Evolutionary conservation across 2,888 invertebrate genomes (phyloP), one percentile per base, ranked within the genome.

Genomic region (Caenorhabditis japonica): DNA sequence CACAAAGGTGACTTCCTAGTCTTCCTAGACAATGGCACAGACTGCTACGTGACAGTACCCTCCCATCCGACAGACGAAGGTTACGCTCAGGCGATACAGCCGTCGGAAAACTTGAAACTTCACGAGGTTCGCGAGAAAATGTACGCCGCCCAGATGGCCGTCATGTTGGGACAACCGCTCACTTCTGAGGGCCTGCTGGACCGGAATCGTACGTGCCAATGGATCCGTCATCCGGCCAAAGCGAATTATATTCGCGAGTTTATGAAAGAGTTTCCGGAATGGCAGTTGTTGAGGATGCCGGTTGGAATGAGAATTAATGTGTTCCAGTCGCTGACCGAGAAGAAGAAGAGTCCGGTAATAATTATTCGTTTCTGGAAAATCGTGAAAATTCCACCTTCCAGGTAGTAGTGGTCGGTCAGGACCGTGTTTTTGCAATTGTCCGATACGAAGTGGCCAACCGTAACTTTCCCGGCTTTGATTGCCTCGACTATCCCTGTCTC

Each of bases 231-330:
- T 17, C 34, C 19, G 5, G 17, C 17, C 1, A 17, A 60, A 41
- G 43, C 51, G 13, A 5, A 17, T 0, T 71, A 30, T 27, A 51
- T 71, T 15, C 33, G 25, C 21, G 7, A 30, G 17, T 69, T 33
- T 21, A 62, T 71, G 62, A 38, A 13, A 12, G 47, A 38, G 7
- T 81, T 58, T 39, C 83, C 83, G 8, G 77, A 80, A 30, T 82
- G 77, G 73, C 75, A 59, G 13, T 36, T 83, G 21, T 64, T 82
- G 21, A 46, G 61, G 43, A 68, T 78, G 69, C 56, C 59, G 43
- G 12, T 61, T 52, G 66, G 74, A 64, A 47, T 41, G 59, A 39
- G 41, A 27, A 33, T 33, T 15, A 5, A 13, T 2, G 5, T 53
- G 25, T n/a, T 39, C 19, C 10, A 38, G 5, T 30, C 30, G 30